Base-by-base conservation (phyloP, 2,797 vertebrate species). In the Acestrorhynchus altus region DNA sequence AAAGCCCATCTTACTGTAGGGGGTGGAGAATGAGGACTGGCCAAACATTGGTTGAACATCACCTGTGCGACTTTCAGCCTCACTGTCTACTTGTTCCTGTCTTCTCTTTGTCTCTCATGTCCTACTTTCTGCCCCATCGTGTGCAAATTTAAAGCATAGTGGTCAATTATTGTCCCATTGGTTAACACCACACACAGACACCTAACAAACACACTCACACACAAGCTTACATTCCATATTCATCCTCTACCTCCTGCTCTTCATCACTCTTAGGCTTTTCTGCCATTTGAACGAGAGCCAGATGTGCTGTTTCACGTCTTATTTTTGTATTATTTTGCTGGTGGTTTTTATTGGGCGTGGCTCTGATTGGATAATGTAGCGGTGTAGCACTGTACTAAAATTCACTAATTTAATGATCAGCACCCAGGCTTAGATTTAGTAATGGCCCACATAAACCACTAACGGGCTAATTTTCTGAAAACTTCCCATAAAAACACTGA, bases 271-370 rank as follows among this genome's bases (percentile, higher is more conserved):
- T 22, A 44, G 28, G 22, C 22, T 56, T 35, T 49, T 15, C 46
- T 52, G 75, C 12, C 72, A 61, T 46, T 51, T 64, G 69, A 81
- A 70, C 65, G 74, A 68, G 44, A 81, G 86, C 83, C 84, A 85
- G 82, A 69, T 80, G 83, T 85, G 83, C 80, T 76, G 64, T 83
- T 84, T 83, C 66, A 56, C 76, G 15, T 47, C 67, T 61, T 73
- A 60, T 12, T 28, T 60, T 81, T 69, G 35, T 77, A 64, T 66
- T 26, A 57, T 26, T 66, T 72, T 76, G 31, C 59, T 20, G 20
- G 13, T 35, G 26, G 47, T 61, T 80, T 57, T 67, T 46, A 46
- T 28, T 56, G 20, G 65, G 56, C 22, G 3, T 0, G 16, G 18
- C 39, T 2, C 12, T 66, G 40, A 46, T 22, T 46, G 22, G 42